Evolutionary conservation across 2,797 vertebrate species (phyloP), one percentile per base, ranked within the genome.

Genomic region (Dallia pectoralis): DNA sequence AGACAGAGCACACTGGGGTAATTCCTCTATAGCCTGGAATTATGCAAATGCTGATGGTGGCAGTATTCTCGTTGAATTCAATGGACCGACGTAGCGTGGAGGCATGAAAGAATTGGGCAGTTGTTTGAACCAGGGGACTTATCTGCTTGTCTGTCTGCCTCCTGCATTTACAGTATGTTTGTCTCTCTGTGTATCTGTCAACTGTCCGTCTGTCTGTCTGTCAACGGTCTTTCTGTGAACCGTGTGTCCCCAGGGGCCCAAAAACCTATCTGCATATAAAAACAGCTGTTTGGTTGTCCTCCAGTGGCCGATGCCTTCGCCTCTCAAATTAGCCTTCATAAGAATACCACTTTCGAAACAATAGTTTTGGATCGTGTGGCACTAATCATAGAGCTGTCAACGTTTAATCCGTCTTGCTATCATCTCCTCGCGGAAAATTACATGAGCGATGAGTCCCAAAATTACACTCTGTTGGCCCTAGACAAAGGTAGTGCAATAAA

Each of bases 311-410:
- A 83, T 89, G 85, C 40, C 40, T 89, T 88, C 86, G 86, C 89
- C 89, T 82, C 16, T 40, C 3, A 53, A 53, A n/a, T 53, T 53
- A 53, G 51, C 51, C 85, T 85, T 70, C 85, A 85, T 89, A 22
- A 44, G 19, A 47, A 22, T 4, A 68, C 22, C 22, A 4, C 49
- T 15, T 19, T 89, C 89, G 82, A 86, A 85, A 74, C 66, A 64
- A 49, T 19, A 27, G 53, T 85, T 70, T 75, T 77, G 18, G 74
- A 67, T 64, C 14, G 19, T 71, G 0, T 65, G 2, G 5, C 77
- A 76, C 86, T 89, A 86, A 84, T 84, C 88, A 86, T 82, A 79
- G 86, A 85, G 81, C 86, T 84, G 87, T 86, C 90, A 85, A 79
- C 80, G 25, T 67, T 33, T 3, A 61, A 44, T 86, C 4, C 63